Percentiles rank a stretch among this genome's conserved stretches.
These are phyloP conservation scores for Podarcis lilfordi DNA, from an alignment of 2,797 vertebrate genomes.

Conservation along the genomic window DNA sequence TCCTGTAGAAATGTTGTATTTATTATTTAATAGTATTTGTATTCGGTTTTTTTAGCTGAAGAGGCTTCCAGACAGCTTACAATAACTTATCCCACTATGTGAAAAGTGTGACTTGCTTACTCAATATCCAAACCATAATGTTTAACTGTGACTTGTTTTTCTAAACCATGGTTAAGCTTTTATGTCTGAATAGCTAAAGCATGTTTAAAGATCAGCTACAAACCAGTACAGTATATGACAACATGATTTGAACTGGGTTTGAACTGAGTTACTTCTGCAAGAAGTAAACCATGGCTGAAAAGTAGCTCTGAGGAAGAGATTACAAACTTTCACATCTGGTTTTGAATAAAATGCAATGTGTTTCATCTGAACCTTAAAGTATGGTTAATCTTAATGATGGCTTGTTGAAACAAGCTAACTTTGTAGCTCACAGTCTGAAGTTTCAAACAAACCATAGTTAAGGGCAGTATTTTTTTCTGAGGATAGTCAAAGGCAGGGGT, in stretches of 20 bases:
- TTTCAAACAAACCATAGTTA: neutral
- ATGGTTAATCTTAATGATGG: neutral
- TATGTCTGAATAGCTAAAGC: conserved; percentile 1
- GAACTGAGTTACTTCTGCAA: neutral
- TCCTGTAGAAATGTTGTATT: neutral
- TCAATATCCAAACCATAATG: neutral
- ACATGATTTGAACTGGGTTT: neutral
- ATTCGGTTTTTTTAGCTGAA: too few species aligned
- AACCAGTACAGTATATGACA: neutral
- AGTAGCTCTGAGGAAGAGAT: neutral
- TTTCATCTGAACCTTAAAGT: neutral
- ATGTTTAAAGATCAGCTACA: neutral
- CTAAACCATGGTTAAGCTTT: neutral
- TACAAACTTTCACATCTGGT: neutral
- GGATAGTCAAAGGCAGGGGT: too few species aligned
- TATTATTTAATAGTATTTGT: too few species aligned
- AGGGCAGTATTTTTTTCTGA: too few species aligned
- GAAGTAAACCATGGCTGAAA: neutral
- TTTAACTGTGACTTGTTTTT: neutral
- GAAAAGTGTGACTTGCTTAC: neutral
- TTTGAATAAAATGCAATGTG: too few species aligned
- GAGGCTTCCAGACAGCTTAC: too few species aligned
- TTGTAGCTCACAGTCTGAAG: neutral
- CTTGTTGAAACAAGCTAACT: neutral
- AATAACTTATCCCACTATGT: neutral